Conservation (phyloP, 1,140 invertebrate genomes). For the Tigriopus japonicus region DNA sequence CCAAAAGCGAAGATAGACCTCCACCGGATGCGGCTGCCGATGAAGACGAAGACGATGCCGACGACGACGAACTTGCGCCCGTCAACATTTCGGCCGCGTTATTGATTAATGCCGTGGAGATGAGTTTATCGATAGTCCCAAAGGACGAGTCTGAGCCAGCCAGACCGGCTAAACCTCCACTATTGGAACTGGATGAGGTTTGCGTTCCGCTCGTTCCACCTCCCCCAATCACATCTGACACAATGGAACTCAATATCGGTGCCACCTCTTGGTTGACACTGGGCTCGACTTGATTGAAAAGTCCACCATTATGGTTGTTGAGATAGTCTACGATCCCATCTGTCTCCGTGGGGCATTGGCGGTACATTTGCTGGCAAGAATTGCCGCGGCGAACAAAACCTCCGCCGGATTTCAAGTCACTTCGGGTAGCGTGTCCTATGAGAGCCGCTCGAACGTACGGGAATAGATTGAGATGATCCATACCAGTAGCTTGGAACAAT, state of each 20-base stretch:
- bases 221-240: neutral
- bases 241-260: neutral
- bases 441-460: neutral
- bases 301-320: conserved; percentile 5
- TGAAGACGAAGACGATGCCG: too few species aligned
- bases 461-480: neutral
- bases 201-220: neutral
- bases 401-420: neutral
- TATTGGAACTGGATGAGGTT: too few species aligned
- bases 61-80: too few species aligned
- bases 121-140: too few species aligned
- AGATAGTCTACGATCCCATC: neutral
- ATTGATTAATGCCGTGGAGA: too few species aligned
- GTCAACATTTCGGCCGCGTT: too few species aligned
- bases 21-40: too few species aligned
- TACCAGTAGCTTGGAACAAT: neutral
- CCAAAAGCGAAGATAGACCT: too few species aligned
- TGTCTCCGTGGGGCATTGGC: neutral
- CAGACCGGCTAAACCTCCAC: too few species aligned
- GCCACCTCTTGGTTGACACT: neutral
- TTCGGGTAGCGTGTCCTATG: neutral
- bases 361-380: neutral
- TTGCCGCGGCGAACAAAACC: neutral
- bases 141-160: too few species aligned
- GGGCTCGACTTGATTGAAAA: conserved; percentile 2